Base-by-base conservation (phyloP, 2,888 invertebrate genomes). In the Theretra japonica region DNA sequence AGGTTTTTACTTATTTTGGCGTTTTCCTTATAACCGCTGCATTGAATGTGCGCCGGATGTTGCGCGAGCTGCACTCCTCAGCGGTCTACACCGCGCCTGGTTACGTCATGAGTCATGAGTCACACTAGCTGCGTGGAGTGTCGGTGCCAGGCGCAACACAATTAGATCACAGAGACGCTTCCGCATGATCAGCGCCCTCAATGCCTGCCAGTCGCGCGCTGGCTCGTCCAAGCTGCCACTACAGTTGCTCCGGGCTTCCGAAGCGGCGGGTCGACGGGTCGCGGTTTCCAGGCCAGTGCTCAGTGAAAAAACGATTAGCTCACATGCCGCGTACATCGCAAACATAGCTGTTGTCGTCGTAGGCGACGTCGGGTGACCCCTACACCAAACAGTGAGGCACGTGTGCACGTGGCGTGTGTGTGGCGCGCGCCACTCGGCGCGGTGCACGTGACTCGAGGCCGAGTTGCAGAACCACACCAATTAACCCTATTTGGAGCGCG, bases 381-480 rank as follows among this genome's bases (percentile, higher is more conserved):
- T 41, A 11, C 15, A 11, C n/a, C 15, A 15, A 59, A 21, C 4
- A 19, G 11, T 41, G 41, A 15, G 25, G 11, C 33, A 15, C 33
- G 21, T 11, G n/a, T 33, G 21, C 62, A 23, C 41, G 65, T 65
- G 41, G 17, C 48, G 25, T 23, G 65, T 53, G 53, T 17, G 30
- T 17, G 21, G 23, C 48, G 25, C 15, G n/a, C 62, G 62, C 62
- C 41, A 21, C 33, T 48, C 41, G 23, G 17, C 48, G 48, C 41
- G 48, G 11, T 4, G 65, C 17, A 23, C 41, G 41, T 25, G 23
- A 3, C 2, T 11, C 65, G 48, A 23, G 41, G 65, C 23, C 48
- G 48, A 5, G 41, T 65, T 65, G 41, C 48, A 11, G 41, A 65
- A 65, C 41, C 62, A 23, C n/a, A 41, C 41, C 41, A 41, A 65